Evolutionary conservation across 2,888 invertebrate species (phyloP), one percentile per base, ranked within the genome.

Genomic region (Drosophila percnosoma): DNA sequence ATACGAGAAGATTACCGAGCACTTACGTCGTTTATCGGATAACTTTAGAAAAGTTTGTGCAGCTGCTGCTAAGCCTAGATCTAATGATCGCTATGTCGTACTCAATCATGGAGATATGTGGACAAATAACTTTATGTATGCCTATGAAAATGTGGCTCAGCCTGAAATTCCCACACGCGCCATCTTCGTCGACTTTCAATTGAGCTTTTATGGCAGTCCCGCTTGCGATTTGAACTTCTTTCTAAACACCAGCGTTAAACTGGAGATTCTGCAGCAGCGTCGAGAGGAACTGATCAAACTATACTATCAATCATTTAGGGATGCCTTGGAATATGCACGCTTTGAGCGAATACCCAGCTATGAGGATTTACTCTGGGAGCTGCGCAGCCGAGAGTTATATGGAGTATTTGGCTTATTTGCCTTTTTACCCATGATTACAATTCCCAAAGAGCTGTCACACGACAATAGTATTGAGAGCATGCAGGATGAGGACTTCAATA

Each of bases 51-150:
- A 60, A 0, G 76, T 83, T 31, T 79, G 86, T 4, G 53, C 73
- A 6, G 68, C 57, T 7, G 74, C 81, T 0, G 67, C 84, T 24
- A 76, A 80, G 0, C 86, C 88, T 0, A 88, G 78, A n/a, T 15
- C 78, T 0, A 75, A 68, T 0, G 91, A 90, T 70, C 71, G 92
- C 42, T 79, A 88, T 68, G 91, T 68, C 4, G 94, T 94, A 3
- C 87, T 94, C 15, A 94, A 94, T 78, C 94, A 94, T 72, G 94
- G 94, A 0, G 94, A 94, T 78, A 82, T 94, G 52, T 94, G 94
- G 94, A 91, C 93, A 6, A 94, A 94, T 67, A 94, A 94, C 78
- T 92, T 94, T 62, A 92, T 94, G 89, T 94, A 94, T 69, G 92
- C 92, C 60, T 94, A 94, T 72, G 77, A 89, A 4, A 65, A 90